A percentile compares a stretch with the other conserved stretches of the same genome.
These are phyloP conservation scores for Amia ocellicauda DNA, from an alignment of 2,113 vertebrate species.

Conservation along the genomic window DNA sequence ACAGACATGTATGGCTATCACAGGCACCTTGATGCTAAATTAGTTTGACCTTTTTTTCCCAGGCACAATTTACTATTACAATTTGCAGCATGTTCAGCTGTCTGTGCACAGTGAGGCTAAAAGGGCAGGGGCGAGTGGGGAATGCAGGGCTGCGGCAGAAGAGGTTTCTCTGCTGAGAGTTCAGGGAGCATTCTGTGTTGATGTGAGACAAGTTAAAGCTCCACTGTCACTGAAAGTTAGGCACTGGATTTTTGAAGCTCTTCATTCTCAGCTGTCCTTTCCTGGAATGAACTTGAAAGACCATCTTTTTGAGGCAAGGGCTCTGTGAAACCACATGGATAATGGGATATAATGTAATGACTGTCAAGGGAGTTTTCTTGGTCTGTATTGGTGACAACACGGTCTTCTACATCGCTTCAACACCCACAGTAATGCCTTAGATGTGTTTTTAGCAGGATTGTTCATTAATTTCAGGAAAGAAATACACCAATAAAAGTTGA, in stretches of 20 bases:
- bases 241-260: neutral
- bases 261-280: slow-evolving; percentile 38
- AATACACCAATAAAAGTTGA: too few species aligned
- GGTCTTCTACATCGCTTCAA: too few species aligned
- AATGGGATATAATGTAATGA: too few species aligned
- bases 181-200: neutral
- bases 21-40: neutral
- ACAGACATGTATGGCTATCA: too few species aligned
- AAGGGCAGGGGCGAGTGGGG: neutral
- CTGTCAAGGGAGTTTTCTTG: too few species aligned
- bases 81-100: neutral
- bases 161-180: neutral
- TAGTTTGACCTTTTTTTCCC: neutral
- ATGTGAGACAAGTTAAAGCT: neutral
- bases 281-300: slow-evolving; percentile 40
- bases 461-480: too few species aligned
- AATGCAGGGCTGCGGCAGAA: neutral
- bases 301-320: slow-evolving; percentile 17
- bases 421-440: too few species aligned
- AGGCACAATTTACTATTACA: neutral
- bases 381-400: too few species aligned
- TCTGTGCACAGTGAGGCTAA: neutral
- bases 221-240: neutral
- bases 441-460: too few species aligned
- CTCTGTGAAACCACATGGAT: slow-evolving; percentile 20